A percentile compares a stretch with the other conserved stretches of the same genome.
phyloP scores from a whole-genome alignment of 2,888 invertebrate genomes.

The Eupithecia insigniata region DNA sequence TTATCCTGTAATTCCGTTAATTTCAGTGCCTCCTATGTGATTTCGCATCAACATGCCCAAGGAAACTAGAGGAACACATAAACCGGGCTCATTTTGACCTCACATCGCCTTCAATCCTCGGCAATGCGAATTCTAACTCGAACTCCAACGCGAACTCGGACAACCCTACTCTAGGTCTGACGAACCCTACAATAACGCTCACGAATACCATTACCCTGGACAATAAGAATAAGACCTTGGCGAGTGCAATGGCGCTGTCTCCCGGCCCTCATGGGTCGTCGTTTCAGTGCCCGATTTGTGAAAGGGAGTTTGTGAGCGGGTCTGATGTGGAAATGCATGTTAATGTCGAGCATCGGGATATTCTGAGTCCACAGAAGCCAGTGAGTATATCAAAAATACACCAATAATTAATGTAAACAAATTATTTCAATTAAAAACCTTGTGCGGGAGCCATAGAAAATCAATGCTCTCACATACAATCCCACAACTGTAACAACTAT shows the following conservation, averaged over 20 bases:
- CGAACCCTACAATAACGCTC: slow-evolving; percentile 67
- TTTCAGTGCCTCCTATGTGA: slow-evolving; percentile 90
- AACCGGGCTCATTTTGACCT: slow-evolving; percentile 93
- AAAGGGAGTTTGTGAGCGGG: slow-evolving; percentile 88
- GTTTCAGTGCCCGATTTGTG: slow-evolving; percentile 92
- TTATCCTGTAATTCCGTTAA: slow-evolving; percentile 18
- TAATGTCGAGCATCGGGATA: slow-evolving; percentile 92
- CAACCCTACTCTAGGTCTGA: slow-evolving; percentile 65
- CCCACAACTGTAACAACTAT: too few relatives aligned
- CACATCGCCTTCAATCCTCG: slow-evolving; percentile 87
- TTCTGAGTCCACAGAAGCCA: slow-evolving; percentile 87
- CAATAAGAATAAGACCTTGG: slow-evolving; percentile 50
- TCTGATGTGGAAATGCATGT: slow-evolving; percentile 93
- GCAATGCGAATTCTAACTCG: slow-evolving; percentile 67
- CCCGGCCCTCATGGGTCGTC: slow-evolving; percentile 77
- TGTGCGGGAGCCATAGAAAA: too few relatives aligned
- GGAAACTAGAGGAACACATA: slow-evolving; percentile 91
- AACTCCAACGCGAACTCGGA: slow-evolving; percentile 69
- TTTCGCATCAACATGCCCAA: slow-evolving; percentile 89
- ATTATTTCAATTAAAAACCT: too few relatives aligned
- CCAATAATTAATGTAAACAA: neutral
- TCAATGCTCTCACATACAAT: too few relatives aligned
- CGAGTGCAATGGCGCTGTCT: slow-evolving; percentile 72
- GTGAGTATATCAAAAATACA: slow-evolving; percentile 47
- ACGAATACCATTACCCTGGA: slow-evolving; percentile 59